Conservation (phyloP, 2,797 vertebrate genomes). For the Scolopax rusticola region DNA sequence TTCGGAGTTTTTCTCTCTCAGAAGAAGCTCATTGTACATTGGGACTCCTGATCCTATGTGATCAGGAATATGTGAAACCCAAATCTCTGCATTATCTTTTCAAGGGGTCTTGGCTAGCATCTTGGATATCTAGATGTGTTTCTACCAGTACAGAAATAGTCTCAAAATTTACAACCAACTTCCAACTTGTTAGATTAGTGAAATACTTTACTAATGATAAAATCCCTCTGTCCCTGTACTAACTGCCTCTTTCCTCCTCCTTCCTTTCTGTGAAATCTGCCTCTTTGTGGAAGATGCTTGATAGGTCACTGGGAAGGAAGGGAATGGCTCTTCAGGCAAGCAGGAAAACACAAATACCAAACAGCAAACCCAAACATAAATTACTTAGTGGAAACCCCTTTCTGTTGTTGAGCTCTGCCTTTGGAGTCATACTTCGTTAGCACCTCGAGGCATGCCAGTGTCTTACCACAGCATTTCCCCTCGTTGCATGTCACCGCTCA, state of each 20-base stretch:
- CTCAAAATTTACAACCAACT: not conserved
- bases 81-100: not conserved
- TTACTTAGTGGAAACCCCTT: not conserved
- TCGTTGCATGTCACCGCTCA: not conserved
- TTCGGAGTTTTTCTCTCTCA: not conserved
- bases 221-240: not conserved
- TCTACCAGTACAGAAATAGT: not conserved
- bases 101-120: not conserved
- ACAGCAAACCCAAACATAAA: not conserved
- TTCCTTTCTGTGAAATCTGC: not conserved
- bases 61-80: not conserved
- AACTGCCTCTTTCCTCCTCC: not conserved
- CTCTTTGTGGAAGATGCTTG: not conserved
- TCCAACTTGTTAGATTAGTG: not conserved
- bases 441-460: not conserved
- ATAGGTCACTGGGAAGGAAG: not conserved
- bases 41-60: not conserved
- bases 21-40: not conserved
- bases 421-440: not conserved
- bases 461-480: fast-evolving
- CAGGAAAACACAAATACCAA: not conserved
- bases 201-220: not conserved
- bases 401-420: not conserved
- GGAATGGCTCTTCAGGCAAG: not conserved
- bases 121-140: not conserved